Percentiles rank a stretch among this genome's conserved stretches.
Evolutionary conservation across 2,888 invertebrate genomes (phyloP).

Genomic region (Endotricha flammealis): DNA sequence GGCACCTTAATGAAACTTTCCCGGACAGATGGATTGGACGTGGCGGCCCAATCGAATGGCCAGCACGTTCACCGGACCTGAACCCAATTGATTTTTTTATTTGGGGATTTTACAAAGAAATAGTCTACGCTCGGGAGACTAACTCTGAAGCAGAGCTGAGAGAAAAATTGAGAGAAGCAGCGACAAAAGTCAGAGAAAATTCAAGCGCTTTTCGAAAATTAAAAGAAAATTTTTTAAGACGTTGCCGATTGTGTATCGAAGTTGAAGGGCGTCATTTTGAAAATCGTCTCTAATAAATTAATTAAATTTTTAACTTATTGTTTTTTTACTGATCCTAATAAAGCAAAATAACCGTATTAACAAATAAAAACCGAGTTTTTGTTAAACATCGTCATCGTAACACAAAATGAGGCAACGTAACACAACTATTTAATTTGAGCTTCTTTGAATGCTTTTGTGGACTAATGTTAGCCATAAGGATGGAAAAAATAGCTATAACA

Average conservation of each 20-base stretch:
- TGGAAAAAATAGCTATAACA: too few relatives aligned
- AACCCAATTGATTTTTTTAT: conserved; percentile 7
- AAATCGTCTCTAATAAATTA: not conserved
- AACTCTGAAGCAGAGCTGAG: conserved; percentile 7
- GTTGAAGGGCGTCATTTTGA: conserved; percentile 5
- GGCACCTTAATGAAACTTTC: not conserved
- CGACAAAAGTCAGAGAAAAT: conserved; percentile 6
- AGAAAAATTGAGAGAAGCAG: conserved; percentile 6
- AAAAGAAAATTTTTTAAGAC: conserved; percentile 5
- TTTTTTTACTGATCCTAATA: too few relatives aligned
- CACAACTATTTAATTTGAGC: too few relatives aligned
- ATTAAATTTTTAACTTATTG: too few relatives aligned
- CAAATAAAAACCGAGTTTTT: too few relatives aligned
- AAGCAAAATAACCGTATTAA: too few relatives aligned
- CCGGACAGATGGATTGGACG: conserved; percentile 8
- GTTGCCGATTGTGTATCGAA: conserved; percentile 5
- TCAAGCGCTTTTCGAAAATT: conserved; percentile 1
- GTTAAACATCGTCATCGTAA: too few relatives aligned
- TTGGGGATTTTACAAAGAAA: conserved; percentile 6
- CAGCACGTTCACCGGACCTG: conserved; percentile 3
- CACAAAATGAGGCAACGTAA: too few relatives aligned
- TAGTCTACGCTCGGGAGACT: not conserved
- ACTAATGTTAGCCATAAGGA: too few relatives aligned
- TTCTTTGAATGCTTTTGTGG: too few relatives aligned
- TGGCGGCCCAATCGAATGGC: conserved; percentile 3